Evolutionary conservation across 2,797 vertebrate genomes (phyloP), one percentile per base, ranked within the genome.

Genomic region (Propithecus deckenii): DNA sequence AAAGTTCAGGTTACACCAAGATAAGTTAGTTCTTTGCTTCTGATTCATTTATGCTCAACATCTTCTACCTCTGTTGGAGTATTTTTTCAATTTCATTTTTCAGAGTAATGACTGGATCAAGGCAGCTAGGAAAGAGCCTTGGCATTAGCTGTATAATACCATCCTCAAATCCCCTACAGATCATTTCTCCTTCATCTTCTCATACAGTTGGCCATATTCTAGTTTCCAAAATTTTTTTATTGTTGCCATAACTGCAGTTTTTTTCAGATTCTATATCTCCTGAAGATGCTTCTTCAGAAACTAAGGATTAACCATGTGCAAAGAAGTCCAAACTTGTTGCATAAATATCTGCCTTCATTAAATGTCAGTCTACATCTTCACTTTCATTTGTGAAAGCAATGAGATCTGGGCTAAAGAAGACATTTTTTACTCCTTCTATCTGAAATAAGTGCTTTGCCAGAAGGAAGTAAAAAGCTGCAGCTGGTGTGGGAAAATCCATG

Each of bases 391-490:
- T 99, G 98, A 99, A 98, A 0, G 99, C 99, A 98, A 99, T 99
- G 95, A 99, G 99, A 98, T 99, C 99, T 0, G 99, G 99, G 18
- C 99, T 99, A n/a, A 99, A 98, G 97, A 99, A 99, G 89, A 99
- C 98, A 92, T 99, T 98, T 97, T 99, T 99, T 30, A 99, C 99
- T 74, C 99, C 99, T 98, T 99, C 99, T 76, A 99, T 98, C 98
- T 98, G 98, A 98, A 99, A 99, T 12, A 99, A 98, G 96, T 99
- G 99, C 48, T 99, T 99, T 96, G 99, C 99, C 97, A 99, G 98
- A 12, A 99, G 99, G 28, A 99, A 99, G 97, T 99, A 99, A 94
- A 98, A 99, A 0, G 99, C 99, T 71, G 99, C 98, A 86, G 98
- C 98, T 32, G 99, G 98, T 5, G 97, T 98, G 5, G 98, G 98